Evolutionary conservation across 2,113 vertebrate genomes (phyloP).

Genomic region (Guaruba guarouba): DNA sequence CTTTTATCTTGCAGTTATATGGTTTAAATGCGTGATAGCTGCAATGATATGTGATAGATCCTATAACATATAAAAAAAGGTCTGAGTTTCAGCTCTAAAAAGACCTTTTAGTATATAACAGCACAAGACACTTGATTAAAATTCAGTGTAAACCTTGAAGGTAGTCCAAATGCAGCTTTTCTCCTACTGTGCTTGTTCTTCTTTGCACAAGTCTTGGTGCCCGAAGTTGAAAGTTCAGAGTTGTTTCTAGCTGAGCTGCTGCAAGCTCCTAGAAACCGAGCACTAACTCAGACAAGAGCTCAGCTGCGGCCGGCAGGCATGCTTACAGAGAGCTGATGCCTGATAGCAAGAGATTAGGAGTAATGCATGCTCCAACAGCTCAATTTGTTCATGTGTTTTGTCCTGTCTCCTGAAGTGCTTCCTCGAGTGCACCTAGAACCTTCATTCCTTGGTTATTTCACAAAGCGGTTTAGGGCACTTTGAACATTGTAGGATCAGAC

Average conservation of each 20-base stretch:
- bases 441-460: neutral
- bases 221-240: neutral
- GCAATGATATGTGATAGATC: neutral
- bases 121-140: neutral
- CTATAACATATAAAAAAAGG: neutral
- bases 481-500: neutral
- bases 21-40: neutral
- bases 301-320: fast-evolving
- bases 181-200: neutral
- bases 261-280: neutral
- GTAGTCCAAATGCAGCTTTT: neutral
- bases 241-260: neutral
- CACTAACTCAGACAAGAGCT: neutral
- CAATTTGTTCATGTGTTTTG: neutral
- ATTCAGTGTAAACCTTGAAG: neutral
- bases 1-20: neutral
- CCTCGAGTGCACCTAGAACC: fast-evolving
- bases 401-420: neutral
- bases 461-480: neutral
- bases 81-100: neutral
- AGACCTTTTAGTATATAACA: neutral
- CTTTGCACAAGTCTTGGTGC: fast-evolving
- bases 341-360: neutral
- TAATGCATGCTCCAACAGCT: neutral
- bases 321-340: neutral